Percentiles rank a stretch among this genome's conserved stretches.
Evolutionary conservation across 2,797 vertebrate species (phyloP).

Genomic region (Macroramphosus scolopax): DNA sequence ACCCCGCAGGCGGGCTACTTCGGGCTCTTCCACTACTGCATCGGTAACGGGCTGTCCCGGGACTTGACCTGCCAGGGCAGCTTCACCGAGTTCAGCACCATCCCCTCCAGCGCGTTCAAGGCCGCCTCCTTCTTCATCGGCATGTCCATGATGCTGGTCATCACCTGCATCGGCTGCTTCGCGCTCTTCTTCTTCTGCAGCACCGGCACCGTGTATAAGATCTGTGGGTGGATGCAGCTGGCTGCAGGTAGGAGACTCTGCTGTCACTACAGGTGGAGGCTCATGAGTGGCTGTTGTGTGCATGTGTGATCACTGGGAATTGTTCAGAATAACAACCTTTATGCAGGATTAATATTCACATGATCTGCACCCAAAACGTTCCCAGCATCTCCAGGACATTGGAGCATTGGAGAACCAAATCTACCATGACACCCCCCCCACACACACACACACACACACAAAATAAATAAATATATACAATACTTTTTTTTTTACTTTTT

Average conservation of each 20-base stretch:
- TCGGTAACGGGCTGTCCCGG: slow-evolving; percentile 91
- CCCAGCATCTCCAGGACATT: too few species aligned
- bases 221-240: slow-evolving; percentile 99
- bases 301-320: too few species aligned
- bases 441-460: too few species aligned
- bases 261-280: slow-evolving; percentile 23
- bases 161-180: slow-evolving; percentile 95
- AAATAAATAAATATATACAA: too few species aligned
- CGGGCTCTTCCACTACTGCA: slow-evolving; percentile 98
- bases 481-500: too few species aligned
- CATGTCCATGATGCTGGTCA: slow-evolving; percentile 94
- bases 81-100: slow-evolving; percentile 95
- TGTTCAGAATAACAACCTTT: too few species aligned
- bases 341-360: too few species aligned
- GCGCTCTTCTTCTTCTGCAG: slow-evolving; percentile 99
- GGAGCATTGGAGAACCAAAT: too few species aligned
- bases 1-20: slow-evolving; percentile 97
- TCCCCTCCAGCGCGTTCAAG: slow-evolving; percentile 96
- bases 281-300: background rate
- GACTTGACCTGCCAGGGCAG: slow-evolving; percentile 93
- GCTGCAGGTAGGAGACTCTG: slow-evolving; percentile 88
- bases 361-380: too few species aligned
- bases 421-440: too few species aligned
- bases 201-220: slow-evolving; percentile 98
- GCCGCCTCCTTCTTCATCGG: slow-evolving; percentile 97